phyloP scores from a whole-genome alignment of 2,888 invertebrate species.

The Eubasilissa splendida region DNA sequence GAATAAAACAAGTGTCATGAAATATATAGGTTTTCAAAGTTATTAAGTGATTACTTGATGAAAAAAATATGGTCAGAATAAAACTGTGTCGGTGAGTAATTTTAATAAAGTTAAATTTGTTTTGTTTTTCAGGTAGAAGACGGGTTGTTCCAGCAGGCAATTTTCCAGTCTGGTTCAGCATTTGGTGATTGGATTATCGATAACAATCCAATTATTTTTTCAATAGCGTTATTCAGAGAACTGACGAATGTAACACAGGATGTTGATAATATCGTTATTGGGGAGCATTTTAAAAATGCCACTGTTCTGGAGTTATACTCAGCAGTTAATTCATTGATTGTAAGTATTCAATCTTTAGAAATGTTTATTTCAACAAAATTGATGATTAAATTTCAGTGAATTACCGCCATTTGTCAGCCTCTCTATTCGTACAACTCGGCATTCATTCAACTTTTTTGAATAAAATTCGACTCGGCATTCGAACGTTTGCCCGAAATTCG shows the following conservation, averaged over 20 bases:
- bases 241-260: slow-evolving; percentile 63
- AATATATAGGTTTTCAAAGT: too few relatives aligned
- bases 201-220: slow-evolving; percentile 62
- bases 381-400: too few relatives aligned
- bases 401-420: too few relatives aligned
- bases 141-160: slow-evolving; percentile 69
- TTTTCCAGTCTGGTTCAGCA: slow-evolving; percentile 72
- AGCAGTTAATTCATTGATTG: slow-evolving; percentile 63
- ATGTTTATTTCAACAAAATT: too few relatives aligned
- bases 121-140: slow-evolving; percentile 59
- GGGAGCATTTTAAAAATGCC: slow-evolving; percentile 64
- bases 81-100: too few relatives aligned
- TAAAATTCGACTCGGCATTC: too few relatives aligned
- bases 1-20: too few relatives aligned
- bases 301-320: slow-evolving; percentile 64
- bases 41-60: too few relatives aligned
- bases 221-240: slow-evolving; percentile 63
- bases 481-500: too few relatives aligned
- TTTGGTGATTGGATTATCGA: slow-evolving; percentile 69
- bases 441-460: too few relatives aligned
- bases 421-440: too few relatives aligned
- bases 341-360: slow-evolving; percentile 49
- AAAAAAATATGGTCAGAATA: too few relatives aligned
- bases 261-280: slow-evolving; percentile 61
- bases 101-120: neutral